These are phyloP conservation scores for Lissonota sp. DNA, from an alignment of 2,888 invertebrate species.

Conservation along the genomic window DNA sequence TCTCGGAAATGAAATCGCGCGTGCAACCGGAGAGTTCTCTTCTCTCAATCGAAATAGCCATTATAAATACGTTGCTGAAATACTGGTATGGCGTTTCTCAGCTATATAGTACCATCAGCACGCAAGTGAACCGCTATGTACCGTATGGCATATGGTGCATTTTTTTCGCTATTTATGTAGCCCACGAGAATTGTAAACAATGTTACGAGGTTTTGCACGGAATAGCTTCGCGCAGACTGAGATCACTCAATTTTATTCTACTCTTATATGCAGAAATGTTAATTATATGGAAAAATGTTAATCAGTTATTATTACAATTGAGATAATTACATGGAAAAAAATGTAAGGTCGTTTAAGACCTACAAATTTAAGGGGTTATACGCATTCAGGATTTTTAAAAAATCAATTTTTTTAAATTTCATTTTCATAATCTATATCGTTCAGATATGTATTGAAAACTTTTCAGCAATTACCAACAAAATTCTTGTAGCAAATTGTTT, in stretches of 20 bases:
- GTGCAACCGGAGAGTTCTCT: constrained; percentile 48
- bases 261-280: constrained; percentile 44
- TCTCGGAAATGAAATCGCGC: constrained; percentile 61
- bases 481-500: no score
- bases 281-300: neutral
- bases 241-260: neutral
- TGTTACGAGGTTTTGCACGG: constrained; percentile 49
- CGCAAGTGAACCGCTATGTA: constrained; percentile 59
- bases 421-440: no score
- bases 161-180: constrained; percentile 50
- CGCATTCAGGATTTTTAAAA: no score
- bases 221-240: constrained; percentile 22
- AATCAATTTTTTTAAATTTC: no score
- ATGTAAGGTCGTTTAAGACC: no score
- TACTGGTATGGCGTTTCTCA: constrained; percentile 32
- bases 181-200: constrained; percentile 61
- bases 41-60: constrained; percentile 47
- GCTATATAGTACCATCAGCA: constrained; percentile 44
- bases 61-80: neutral
- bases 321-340: no score
- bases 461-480: no score
- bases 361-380: no score
- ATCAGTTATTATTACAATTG: no score
- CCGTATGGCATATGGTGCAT: constrained; percentile 55
- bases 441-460: no score